Evolutionary conservation across 2,888 invertebrate species (phyloP).

Genomic region (Netelia inedita): DNA sequence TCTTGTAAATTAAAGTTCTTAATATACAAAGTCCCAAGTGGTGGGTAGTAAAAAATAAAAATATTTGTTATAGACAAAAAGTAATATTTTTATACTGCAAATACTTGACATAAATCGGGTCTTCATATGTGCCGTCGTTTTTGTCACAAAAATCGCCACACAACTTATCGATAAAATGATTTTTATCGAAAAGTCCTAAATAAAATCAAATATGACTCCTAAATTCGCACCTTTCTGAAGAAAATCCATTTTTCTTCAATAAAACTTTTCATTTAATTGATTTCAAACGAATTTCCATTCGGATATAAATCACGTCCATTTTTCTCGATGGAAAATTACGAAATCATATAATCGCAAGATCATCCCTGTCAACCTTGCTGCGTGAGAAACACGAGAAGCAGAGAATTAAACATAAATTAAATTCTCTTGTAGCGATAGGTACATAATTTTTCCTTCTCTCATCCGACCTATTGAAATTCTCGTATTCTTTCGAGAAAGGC

Average conservation of each 20-base stretch:
- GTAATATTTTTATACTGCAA: too few species aligned
- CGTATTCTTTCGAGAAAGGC: conserved; percentile 27
- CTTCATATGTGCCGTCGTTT: too few species aligned
- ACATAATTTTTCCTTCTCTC: conserved; percentile 4
- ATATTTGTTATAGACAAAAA: too few species aligned
- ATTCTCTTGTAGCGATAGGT: conserved; percentile 27
- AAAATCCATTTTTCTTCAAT: background rate
- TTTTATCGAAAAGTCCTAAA: too few species aligned
- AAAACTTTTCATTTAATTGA: background rate
- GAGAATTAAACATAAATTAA: conserved; percentile 42
- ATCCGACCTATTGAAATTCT: conserved; percentile 46
- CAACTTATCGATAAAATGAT: too few species aligned
- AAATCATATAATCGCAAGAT: background rate
- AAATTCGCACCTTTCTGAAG: too few species aligned
- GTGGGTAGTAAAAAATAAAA: too few species aligned
- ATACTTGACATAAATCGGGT: too few species aligned
- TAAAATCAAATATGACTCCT: too few species aligned
- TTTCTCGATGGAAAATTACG: background rate
- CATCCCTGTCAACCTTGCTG: background rate
- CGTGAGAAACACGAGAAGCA: conserved; percentile 32
- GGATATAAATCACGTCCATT: background rate
- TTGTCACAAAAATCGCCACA: too few species aligned
- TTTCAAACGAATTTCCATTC: background rate
- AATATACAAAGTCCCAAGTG: too few species aligned
- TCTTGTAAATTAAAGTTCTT: too few species aligned